These are phyloP conservation scores for Luidia sarsii DNA, from an alignment of 53 echinoderm and acorn worm genomes.

Conservation along the genomic window DNA sequence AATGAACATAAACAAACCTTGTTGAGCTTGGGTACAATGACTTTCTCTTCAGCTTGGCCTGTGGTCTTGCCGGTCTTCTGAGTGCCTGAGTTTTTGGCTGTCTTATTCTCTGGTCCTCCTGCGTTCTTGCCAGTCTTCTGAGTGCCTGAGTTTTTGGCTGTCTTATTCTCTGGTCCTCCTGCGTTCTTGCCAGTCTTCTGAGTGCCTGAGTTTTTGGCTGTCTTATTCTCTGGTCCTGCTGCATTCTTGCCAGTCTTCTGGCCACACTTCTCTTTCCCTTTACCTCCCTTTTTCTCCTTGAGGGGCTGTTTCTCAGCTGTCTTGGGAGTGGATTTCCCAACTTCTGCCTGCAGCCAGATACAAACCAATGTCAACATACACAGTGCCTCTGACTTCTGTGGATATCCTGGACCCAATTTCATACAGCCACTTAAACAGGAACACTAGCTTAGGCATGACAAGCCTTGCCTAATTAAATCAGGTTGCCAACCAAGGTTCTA, in stretches of 20 bases:
- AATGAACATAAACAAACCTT: conserved; percentile 73
- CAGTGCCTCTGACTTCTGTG: too few relatives aligned
- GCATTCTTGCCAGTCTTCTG: conserved; percentile 49
- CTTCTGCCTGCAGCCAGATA: conserved; percentile 37
- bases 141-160: conserved; percentile 40
- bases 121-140: conserved; percentile 50
- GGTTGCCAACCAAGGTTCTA: too few relatives aligned
- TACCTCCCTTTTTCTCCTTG: conserved; percentile 63
- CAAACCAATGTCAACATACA: too few relatives aligned
- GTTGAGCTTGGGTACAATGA: conserved; percentile 50
- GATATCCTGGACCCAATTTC: too few relatives aligned
- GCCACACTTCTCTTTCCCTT: too few relatives aligned
- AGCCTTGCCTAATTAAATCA: too few relatives aligned
- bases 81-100: conserved; percentile 40
- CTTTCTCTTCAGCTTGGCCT: conserved; percentile 15
- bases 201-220: conserved; percentile 40
- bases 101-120: conserved; percentile 30
- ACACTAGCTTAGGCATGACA: too few relatives aligned
- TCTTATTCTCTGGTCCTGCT: conserved; percentile 29
- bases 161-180: conserved; percentile 30
- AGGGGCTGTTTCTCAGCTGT: neutral
- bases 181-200: conserved; percentile 50
- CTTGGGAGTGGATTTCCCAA: conserved; percentile 2
- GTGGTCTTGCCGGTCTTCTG: conserved; percentile 51
- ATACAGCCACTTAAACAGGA: too few relatives aligned